Base-by-base conservation (phyloP, 2,888 invertebrate species). In the Rhagophthalmus giganteus region DNA sequence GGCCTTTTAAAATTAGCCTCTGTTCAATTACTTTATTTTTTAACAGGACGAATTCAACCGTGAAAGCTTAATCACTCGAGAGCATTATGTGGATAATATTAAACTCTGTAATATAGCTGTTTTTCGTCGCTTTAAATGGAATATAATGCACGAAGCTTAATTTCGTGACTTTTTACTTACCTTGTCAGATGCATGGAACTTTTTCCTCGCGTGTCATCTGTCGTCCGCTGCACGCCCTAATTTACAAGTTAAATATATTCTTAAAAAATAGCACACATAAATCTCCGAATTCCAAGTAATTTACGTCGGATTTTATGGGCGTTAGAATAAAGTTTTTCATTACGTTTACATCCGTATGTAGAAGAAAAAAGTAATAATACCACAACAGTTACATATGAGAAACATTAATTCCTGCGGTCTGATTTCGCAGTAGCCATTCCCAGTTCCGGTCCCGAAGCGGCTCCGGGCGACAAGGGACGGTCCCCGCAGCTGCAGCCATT, bases 391-490 rank as follows among this genome's bases (percentile, higher is more conserved):
- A 65, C 65, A 62, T 65, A 62, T 60, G 63, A 62, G 60, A 54
- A 60, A 61, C 64, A 64, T 64, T 65, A 65, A 65, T 65, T 59
- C 60, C 55, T 59, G 57, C 57, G 59, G 59, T 59, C 61, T 60
- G 64, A 64, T 64, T 53, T 58, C 55, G 57, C 57, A 56, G 57
- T 57, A 54, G 58, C 61, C 59, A 60, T 61, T 59, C 61, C 59
- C 58, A 57, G 59, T 63, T 63, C 64, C 64, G 64, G 64, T 58
- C 54, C 53, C 57, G 55, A 51, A 53, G 54, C 56, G 56, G 54
- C 62, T 59, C 52, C 56, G 53, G 60, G 61, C 61, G 64, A 64
- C 64, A 61, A 60, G 60, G 63, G 57, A 56, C 58, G 47, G 59
- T 58, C 59, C 60, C 58, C 61, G 55, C 63, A 57, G 56, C 61